Base-by-base conservation (phyloP, 2,888 invertebrate species). In the Stenchaetothrips biformis region DNA sequence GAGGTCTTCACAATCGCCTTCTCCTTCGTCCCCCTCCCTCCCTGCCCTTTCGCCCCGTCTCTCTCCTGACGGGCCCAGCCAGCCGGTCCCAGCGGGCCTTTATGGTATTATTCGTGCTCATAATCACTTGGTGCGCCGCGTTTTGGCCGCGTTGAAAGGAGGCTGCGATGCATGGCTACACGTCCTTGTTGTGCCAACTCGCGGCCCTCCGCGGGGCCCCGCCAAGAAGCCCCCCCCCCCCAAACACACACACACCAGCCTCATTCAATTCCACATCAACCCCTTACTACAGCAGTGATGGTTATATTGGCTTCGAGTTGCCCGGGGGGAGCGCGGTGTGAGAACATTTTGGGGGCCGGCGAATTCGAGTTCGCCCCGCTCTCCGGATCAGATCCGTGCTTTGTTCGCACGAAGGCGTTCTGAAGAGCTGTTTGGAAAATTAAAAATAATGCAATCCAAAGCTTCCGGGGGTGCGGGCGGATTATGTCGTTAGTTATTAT, bases 221-320 rank as follows among this genome's bases (percentile, higher is more conserved):
- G 13, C 53, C 53, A 13, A 13, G 53, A 53, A 53, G 37, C 2
- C 37, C 37, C 37, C 37, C 37, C 37, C 4, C 37, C 37, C 37
- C 37, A 37, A 37, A 37, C n/a, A n/a, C n/a, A n/a, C n/a, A n/a
- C n/a, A n/a, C n/a, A n/a, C n/a, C n/a, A n/a, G 37, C 37, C 4
- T 37, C 37, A 37, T 37, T 37, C 37, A 1, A 37, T 37, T 37
- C 37, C 37, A 37, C 37, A 37, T 37, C 37, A 37, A 37, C 37
- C 37, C 37, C 37, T 37, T 4, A 74, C 67, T 67, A 4, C 67
- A 9, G 67, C 53, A 53, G 59, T 13, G 59, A 59, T 74, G 67
- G 25, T 74, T n/a, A 74, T 74, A 74, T 74, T 74, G 67, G 67
- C 67, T 74, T 74, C 67, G 25, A 74, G 25, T 74, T 74, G 67